Conservation (phyloP, 2,797 vertebrate genomes). For the Chrysolophus pictus region DNA sequence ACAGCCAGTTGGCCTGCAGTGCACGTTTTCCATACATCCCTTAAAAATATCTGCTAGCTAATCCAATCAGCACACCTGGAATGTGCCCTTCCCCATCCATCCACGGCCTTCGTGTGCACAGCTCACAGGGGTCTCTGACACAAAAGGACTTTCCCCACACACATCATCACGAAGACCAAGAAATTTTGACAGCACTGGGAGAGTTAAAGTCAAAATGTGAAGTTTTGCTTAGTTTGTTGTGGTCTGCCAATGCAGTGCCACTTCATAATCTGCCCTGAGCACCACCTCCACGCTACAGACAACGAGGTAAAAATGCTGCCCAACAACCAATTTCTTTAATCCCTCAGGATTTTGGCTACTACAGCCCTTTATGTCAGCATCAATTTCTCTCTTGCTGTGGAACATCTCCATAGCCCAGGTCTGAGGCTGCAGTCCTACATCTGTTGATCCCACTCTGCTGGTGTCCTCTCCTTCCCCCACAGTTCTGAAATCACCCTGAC, state of each 20-base stretch:
- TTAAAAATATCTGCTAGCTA: background rate
- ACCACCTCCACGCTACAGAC: background rate
- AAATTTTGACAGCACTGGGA: background rate
- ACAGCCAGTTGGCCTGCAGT: background rate
- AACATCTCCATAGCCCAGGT: background rate
- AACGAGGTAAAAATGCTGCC: background rate
- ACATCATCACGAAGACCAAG: background rate
- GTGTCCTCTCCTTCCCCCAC: background rate
- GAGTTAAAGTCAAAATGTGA: background rate
- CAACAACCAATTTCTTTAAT: background rate
- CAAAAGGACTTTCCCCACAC: background rate
- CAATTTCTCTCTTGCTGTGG: background rate
- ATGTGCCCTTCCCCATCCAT: background rate
- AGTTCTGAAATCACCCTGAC: background rate
- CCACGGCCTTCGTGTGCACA: background rate
- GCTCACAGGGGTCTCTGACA: fast-evolving
- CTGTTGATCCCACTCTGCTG: background rate
- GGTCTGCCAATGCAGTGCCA: background rate
- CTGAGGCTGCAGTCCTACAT: background rate
- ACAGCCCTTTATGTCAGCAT: background rate
- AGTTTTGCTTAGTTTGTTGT: background rate
- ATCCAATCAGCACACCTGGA: background rate
- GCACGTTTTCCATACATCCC: background rate
- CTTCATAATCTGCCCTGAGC: background rate
- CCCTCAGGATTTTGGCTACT: background rate